Evolutionary conservation across 1,140 invertebrate genomes (phyloP), one percentile per base, ranked within the genome.

Genomic region (Cydia fagiglandana): DNA sequence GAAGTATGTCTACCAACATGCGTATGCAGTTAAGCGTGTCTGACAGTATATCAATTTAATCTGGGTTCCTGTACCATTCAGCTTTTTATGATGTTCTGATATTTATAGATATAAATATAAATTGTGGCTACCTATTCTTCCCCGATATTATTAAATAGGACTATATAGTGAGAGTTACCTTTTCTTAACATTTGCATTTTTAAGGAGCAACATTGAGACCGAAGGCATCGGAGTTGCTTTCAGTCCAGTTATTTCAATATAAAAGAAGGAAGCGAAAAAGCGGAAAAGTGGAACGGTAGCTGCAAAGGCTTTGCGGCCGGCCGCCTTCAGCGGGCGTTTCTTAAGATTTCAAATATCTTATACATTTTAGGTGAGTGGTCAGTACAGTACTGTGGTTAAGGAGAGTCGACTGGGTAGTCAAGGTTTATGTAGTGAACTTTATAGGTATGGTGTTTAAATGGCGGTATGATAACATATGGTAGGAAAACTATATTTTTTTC

Each of bases 251-350:
- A 82, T 77, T 84, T 77, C 74, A 75, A 80, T 80, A 77, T 77
- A 83, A 83, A 84, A 78, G 81, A 80, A 84, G 78, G 81, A 81
- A 75, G 81, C 80, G 77, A 81, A 77, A 80, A 81, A 80, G 81
- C 79, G 81, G 79, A 81, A 82, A 70, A 79, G 79, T 82, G 82
- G 83, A 80, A 77, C 80, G 78, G 81, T 81, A 24, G 38, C 38
- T 41, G 28, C 75, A 85, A 66, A 84, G 79, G 81, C 81, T 85
- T 83, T 81, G 80, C 83, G 80, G 78, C 80, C 76, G 79, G 78
- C 30, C 56, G 75, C 66, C 64, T 47, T 15, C 7, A 41, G 64
- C 64, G 15, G 34, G 20, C 66, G 61, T 41, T 41, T 50, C 64
- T 75, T 45, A 64, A 45, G 64, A 15, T 66, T 30, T 28, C 15